Percentiles rank a stretch among this genome's conserved stretches.
Evolutionary conservation across 2,888 invertebrate genomes (phyloP).

Genomic region (Leptinotarsa tumamoca): DNA sequence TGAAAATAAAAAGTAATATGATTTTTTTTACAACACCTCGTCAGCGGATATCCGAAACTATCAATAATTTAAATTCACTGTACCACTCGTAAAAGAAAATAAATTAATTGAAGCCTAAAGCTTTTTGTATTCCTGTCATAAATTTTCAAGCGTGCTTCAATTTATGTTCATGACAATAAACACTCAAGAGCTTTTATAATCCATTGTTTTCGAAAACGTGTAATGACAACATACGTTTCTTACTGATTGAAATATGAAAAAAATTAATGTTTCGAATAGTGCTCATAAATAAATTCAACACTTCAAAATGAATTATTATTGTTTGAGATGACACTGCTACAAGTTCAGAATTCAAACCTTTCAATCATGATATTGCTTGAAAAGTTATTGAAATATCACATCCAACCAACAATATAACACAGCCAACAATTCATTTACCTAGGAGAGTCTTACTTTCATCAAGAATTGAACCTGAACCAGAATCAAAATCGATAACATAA

Average conservation of each 20-base stretch:
- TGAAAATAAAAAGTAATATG: not conserved
- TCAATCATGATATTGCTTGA: not conserved
- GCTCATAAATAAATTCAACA: not conserved
- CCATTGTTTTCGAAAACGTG: constrained; percentile 1
- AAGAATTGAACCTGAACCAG: too few relatives aligned
- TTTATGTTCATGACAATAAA: not conserved
- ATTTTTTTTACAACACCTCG: too few relatives aligned
- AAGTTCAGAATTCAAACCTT: too few relatives aligned
- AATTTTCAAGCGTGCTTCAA: not conserved
- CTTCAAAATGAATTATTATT: not conserved
- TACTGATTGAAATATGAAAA: not conserved
- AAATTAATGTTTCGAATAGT: not conserved
- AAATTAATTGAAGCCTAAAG: not conserved
- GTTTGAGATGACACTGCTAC: too few relatives aligned
- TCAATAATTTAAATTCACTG: not conserved
- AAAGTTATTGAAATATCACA: not conserved
- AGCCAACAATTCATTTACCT: too few relatives aligned
- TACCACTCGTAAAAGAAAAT: not conserved
- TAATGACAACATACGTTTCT: not conserved
- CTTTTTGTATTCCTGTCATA: constrained; percentile 1
- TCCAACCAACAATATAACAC: too few relatives aligned
- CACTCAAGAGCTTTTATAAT: constrained; percentile 1
- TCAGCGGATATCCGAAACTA: not conserved
- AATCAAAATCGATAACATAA: too few relatives aligned
- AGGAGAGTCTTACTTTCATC: too few relatives aligned